A percentile compares a stretch with the other conserved stretches of the same genome.
phyloP scores from a whole-genome alignment of 2,113 vertebrate species.

The Connochaetes taurinus region DNA sequence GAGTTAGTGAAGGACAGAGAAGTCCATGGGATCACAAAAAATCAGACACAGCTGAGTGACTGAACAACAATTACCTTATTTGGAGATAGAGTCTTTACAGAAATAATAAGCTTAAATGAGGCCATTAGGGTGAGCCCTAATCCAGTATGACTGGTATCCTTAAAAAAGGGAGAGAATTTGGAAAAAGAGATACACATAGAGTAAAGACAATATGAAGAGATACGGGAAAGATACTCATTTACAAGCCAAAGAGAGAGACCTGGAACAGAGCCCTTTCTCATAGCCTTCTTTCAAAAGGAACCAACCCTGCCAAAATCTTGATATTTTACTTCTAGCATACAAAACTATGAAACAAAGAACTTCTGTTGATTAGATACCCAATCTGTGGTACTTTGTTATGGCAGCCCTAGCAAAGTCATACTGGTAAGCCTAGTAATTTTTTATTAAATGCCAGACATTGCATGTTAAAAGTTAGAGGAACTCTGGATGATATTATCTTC shows the following conservation, averaged over 20 bases:
- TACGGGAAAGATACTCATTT: background rate
- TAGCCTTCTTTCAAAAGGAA: background rate
- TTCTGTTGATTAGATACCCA: background rate
- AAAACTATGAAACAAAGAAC: background rate
- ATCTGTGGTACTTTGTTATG: background rate
- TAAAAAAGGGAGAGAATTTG: background rate
- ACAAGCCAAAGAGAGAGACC: background rate
- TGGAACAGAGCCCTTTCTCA: background rate
- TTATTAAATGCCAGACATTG: slow-evolving; percentile 16
- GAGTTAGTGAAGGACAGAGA: background rate
- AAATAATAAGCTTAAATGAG: slow-evolving; percentile 5
- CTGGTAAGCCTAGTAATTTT: slow-evolving; percentile 23
- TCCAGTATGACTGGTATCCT: background rate
- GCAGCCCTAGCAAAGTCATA: slow-evolving; percentile 19
- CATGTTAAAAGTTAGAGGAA: slow-evolving; percentile 40
- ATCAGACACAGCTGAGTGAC: background rate
- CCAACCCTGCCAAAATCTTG: background rate
- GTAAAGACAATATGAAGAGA: background rate
- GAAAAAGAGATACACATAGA: background rate
- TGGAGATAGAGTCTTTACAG: background rate
- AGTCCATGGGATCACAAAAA: background rate
- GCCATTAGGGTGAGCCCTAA: background rate
- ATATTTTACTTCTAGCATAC: background rate
- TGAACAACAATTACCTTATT: background rate
- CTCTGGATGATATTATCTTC: slow-evolving; percentile 29